Percentiles rank a stretch among this genome's conserved stretches.
These are phyloP conservation scores for Magallana ariakensis DNA, from an alignment of 1,140 invertebrate species.

Conservation along the genomic window DNA sequence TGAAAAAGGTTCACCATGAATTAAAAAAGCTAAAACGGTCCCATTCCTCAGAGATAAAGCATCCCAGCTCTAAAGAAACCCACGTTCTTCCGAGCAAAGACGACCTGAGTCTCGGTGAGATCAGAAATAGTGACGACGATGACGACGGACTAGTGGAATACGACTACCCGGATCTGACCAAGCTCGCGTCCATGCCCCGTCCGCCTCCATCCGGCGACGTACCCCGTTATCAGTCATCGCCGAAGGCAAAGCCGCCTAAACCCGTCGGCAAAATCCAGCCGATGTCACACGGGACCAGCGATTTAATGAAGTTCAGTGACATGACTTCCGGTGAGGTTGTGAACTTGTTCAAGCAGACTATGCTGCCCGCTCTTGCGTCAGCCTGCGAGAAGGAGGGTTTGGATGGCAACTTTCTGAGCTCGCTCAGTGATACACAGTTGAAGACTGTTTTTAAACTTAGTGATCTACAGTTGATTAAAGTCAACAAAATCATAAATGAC, in stretches of 20 bases:
- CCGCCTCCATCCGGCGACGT: not conserved
- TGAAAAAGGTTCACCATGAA: not conserved
- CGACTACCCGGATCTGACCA: slow-evolving; percentile 16
- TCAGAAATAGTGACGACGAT: not conserved
- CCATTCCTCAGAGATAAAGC: not conserved
- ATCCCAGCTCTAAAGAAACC: not conserved
- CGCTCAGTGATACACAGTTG: not conserved
- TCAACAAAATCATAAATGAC: slow-evolving; percentile 41
- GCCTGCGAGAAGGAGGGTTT: slow-evolving; percentile 39
- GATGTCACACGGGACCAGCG: not conserved
- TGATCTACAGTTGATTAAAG: slow-evolving; percentile 39
- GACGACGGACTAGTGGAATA: not conserved
- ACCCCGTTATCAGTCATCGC: not conserved
- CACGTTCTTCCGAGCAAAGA: not conserved
- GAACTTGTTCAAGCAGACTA: not conserved
- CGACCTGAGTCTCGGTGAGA: not conserved
- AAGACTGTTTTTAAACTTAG: slow-evolving; percentile 30
- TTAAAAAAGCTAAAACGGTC: not conserved
- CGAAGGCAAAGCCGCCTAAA: not conserved
- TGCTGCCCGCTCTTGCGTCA: not conserved
- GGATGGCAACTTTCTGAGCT: slow-evolving; percentile 37
- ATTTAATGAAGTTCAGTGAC: not conserved
- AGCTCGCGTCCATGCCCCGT: slow-evolving; percentile 12
- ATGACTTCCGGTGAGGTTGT: not conserved
- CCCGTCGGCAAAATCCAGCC: not conserved